A percentile compares a stretch with the other conserved stretches of the same genome.
Conservation (phyloP, 2,888 invertebrate genomes). For the Drosophila koepferae region DNA sequence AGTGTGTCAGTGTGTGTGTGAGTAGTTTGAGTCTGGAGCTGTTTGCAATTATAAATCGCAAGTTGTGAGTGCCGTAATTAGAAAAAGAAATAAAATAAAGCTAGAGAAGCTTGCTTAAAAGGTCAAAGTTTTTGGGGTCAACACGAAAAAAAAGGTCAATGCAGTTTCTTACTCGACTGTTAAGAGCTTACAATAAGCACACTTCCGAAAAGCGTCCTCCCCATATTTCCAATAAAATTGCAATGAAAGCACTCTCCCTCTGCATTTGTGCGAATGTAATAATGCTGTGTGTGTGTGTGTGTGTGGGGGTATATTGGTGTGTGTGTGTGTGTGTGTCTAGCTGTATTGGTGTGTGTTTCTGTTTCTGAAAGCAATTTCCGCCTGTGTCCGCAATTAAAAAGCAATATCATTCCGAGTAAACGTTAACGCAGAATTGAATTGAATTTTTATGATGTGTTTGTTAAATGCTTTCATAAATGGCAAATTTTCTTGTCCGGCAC, state of each 20-base stretch:
- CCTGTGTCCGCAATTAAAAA: slow-evolving; percentile 83
- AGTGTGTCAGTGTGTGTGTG: slow-evolving; percentile 13
- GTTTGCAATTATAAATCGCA: slow-evolving; percentile 75
- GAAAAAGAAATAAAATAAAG: slow-evolving; percentile 37
- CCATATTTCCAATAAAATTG: slow-evolving; percentile 9
- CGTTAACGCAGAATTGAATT: slow-evolving; percentile 73
- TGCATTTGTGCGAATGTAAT: slow-evolving; percentile 15
- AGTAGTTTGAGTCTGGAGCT: slow-evolving; percentile 45
- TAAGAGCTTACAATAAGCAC: slow-evolving; percentile 66
- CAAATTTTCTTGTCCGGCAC: slow-evolving; percentile 53
- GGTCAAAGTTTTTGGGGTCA: slow-evolving; percentile 69
- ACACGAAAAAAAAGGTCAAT: slow-evolving; percentile 39
- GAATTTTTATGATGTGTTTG: slow-evolving; percentile 81
- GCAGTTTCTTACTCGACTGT: slow-evolving; percentile 44
- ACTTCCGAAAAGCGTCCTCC: slow-evolving; percentile 61
- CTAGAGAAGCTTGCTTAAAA: slow-evolving; percentile 41
- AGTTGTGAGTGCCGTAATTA: slow-evolving; percentile 60
- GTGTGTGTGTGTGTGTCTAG: slow-evolving; percentile 22
- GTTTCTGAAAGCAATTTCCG: slow-evolving; percentile 77
- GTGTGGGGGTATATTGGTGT: slow-evolving; percentile 13
- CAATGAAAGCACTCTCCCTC: slow-evolving; percentile 3
- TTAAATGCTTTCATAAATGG: slow-evolving; percentile 77
- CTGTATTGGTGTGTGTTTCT: slow-evolving; percentile 20
- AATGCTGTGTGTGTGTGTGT: slow-evolving; percentile 26
- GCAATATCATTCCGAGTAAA: slow-evolving; percentile 71